phyloP scores from a whole-genome alignment of 2,113 vertebrate genomes.

The Carassius auratus region DNA sequence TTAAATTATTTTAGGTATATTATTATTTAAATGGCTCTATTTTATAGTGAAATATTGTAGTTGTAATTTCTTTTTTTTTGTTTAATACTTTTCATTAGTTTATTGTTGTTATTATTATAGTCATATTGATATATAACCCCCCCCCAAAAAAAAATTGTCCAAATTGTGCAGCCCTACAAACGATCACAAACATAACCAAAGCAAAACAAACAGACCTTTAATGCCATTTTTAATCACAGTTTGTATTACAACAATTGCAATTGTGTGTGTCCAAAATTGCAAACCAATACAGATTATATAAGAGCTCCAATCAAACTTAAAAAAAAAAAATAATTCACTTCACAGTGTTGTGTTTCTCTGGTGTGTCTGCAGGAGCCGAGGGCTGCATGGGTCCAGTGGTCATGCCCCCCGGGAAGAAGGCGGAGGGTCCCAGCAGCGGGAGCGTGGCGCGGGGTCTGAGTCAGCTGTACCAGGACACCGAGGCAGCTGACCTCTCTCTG shows the following conservation, averaged over 20 bases:
- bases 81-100: background rate
- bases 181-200: background rate
- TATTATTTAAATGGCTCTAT: too few species aligned
- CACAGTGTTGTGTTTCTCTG: constrained; percentile 35
- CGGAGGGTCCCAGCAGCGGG: constrained; percentile 89
- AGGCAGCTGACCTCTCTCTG: constrained; percentile 89
- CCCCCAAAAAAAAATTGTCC: too few species aligned
- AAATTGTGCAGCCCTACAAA: background rate
- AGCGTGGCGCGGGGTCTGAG: constrained; percentile 89
- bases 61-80: background rate
- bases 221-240: background rate
- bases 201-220: background rate
- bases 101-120: too few species aligned
- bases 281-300: background rate
- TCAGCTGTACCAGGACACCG: constrained; percentile 87
- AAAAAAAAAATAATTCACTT: too few species aligned
- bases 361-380: constrained; percentile 78
- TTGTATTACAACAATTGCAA: background rate
- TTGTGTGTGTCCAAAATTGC: background rate
- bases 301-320: background rate
- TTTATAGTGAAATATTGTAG: too few species aligned
- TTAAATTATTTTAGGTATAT: too few species aligned
- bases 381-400: constrained; percentile 98
- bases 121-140: too few species aligned
- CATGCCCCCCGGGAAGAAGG: constrained; percentile 99